phyloP scores from a whole-genome alignment of 2,113 vertebrate genomes.

The Maccullochella peelii region DNA sequence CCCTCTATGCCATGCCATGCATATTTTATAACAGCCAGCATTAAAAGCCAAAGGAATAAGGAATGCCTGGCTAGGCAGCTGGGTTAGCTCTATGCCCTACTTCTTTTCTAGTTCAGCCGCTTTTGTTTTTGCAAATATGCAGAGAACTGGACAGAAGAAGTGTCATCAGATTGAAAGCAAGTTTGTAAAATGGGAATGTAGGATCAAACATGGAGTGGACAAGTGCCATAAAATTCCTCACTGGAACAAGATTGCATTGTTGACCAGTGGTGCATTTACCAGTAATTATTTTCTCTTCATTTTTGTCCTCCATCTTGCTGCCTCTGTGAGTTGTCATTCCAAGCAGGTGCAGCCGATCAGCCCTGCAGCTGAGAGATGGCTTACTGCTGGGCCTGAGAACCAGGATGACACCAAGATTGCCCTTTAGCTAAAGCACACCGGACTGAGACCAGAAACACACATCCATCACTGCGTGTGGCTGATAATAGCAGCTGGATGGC shows the following conservation, averaged over 20 bases:
- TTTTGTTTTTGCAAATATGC: conserved; percentile 61
- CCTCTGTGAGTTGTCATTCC: not conserved
- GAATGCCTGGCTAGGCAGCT: conserved; percentile 77
- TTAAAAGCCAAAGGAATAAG: conserved; percentile 81
- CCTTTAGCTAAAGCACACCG: conserved; percentile 23
- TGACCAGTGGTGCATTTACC: conserved; percentile 4
- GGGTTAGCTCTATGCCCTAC: conserved; percentile 71
- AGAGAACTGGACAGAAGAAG: conserved; percentile 54
- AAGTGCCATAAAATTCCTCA: conserved; percentile 1
- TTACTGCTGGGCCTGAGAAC: conserved; percentile 10
- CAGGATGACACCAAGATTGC: not conserved
- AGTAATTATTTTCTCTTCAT: not conserved
- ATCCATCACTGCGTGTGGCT: conserved; percentile 18
- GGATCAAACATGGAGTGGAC: conserved; percentile 31
- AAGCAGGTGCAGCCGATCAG: not conserved
- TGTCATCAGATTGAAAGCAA: conserved; percentile 15
- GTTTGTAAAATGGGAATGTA: conserved; percentile 16
- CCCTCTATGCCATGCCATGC: conserved; percentile 73
- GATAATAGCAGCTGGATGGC: conserved; percentile 35
- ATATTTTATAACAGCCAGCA: conserved; percentile 80
- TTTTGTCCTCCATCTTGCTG: not conserved
- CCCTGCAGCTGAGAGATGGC: conserved; percentile 10
- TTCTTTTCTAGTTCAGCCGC: conserved; percentile 74
- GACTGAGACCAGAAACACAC: conserved; percentile 16
- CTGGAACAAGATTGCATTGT: not conserved